Conservation (phyloP, 2,888 invertebrate genomes). For the Meiosimyza decipiens region DNA sequence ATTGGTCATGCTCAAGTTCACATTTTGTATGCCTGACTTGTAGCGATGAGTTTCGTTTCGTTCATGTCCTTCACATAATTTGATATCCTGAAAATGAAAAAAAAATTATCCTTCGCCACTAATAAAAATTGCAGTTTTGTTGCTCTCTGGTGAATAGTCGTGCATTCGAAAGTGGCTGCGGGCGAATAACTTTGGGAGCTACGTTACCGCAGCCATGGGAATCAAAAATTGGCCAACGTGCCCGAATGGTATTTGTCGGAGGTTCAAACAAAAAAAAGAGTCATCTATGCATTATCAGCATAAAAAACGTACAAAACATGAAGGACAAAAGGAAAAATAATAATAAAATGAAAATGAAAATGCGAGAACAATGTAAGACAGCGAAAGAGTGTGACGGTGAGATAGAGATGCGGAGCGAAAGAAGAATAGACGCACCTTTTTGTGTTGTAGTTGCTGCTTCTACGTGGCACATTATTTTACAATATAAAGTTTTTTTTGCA, state of each 20-base stretch:
- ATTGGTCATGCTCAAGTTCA: not conserved
- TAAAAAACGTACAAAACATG: not conserved
- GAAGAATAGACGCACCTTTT: conserved; percentile 10
- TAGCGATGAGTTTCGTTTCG: not conserved
- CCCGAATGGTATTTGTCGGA: not conserved
- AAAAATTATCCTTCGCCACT: conserved; percentile 13
- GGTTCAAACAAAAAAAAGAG: not conserved
- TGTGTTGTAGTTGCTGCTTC: conserved; percentile 3
- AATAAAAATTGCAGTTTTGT: conserved; percentile 34
- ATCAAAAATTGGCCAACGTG: not conserved
- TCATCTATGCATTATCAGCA: conserved; percentile 21
- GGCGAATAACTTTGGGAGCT: conserved; percentile 6
- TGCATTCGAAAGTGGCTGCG: conserved; percentile 23
- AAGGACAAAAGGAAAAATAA: not conserved
- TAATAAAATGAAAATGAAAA: conserved; percentile 5
- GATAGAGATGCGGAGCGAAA: not conserved
- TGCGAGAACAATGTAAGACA: not conserved
- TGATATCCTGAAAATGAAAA: conserved; percentile 10
- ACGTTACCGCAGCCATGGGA: not conserved
- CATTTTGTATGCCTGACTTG: conserved; percentile 10
- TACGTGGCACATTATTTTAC: conserved; percentile 15
- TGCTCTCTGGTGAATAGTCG: conserved; percentile 16
- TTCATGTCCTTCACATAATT: not conserved
- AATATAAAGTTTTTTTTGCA: not conserved
- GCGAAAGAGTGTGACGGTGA: not conserved